phyloP scores from a whole-genome alignment of 2,797 vertebrate species.

The Pipistrellus pipistrellus region DNA sequence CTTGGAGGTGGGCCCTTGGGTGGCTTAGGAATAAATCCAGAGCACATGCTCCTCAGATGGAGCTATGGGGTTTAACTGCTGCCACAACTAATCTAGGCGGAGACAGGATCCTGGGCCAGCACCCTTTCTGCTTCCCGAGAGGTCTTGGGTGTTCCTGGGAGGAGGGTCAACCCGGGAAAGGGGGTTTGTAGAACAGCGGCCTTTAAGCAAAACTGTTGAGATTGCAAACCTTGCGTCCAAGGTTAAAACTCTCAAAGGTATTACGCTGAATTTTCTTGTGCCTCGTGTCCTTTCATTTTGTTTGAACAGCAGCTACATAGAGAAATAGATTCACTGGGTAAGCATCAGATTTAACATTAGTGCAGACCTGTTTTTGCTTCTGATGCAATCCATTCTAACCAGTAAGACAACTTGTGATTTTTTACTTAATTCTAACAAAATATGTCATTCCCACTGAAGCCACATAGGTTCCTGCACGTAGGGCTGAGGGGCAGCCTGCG shows the following conservation, averaged over 20 bases:
- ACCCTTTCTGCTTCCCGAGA: background rate
- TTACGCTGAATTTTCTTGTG: background rate
- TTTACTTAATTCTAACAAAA: conserved; percentile 21
- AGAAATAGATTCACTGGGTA: background rate
- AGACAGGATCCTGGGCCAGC: background rate
- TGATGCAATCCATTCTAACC: background rate
- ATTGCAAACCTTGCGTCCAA: background rate
- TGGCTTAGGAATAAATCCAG: background rate
- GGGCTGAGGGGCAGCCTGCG: background rate
- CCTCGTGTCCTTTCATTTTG: background rate
- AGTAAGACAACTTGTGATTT: background rate
- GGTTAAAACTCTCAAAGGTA: background rate
- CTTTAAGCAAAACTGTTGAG: background rate
- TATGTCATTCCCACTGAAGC: background rate
- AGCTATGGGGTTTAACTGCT: background rate
- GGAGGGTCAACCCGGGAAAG: background rate
- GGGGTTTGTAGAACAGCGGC: background rate
- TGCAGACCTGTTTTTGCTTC: background rate
- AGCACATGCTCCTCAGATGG: background rate
- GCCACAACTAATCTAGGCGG: background rate
- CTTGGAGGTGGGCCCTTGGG: background rate
- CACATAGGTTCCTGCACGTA: background rate
- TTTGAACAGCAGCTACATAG: background rate
- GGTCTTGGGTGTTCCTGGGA: background rate
- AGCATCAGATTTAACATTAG: background rate